phyloP scores from a whole-genome alignment of 2,797 vertebrate genomes.

The Melanotaenia pygmaea region DNA sequence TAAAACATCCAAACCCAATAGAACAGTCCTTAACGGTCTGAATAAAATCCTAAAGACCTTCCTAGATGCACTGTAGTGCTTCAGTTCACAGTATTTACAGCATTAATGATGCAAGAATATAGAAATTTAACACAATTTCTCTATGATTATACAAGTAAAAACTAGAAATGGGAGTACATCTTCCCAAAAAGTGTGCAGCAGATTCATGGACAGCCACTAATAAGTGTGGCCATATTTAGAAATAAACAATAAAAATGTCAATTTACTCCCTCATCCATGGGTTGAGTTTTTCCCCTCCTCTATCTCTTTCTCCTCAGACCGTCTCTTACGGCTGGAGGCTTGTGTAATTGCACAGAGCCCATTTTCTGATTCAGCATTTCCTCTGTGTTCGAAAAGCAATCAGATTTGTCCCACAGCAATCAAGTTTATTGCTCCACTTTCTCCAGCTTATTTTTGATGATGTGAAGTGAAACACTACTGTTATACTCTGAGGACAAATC shows the following conservation, averaged over 20 bases:
- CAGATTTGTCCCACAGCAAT: slow-evolving; percentile 52
- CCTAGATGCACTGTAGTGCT: background rate
- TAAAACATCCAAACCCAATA: slow-evolving; percentile 14
- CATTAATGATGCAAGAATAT: background rate
- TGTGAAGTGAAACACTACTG: slow-evolving; percentile 38
- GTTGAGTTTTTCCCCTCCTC: slow-evolving; percentile 2
- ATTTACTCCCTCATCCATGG: slow-evolving; percentile 34
- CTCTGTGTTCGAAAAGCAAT: slow-evolving; percentile 61
- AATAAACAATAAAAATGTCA: slow-evolving; percentile 37
- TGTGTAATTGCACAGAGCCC: slow-evolving; percentile 41
- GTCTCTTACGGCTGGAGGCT: slow-evolving; percentile 50
- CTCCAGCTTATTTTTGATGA: slow-evolving; percentile 53
- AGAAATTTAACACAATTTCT: background rate
- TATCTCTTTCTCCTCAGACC: slow-evolving; percentile 47
- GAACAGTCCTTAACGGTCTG: background rate
- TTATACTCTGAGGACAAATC: slow-evolving; percentile 43
- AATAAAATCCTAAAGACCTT: slow-evolving; percentile 25
- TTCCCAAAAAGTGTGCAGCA: background rate
- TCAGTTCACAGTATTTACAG: slow-evolving; percentile 5
- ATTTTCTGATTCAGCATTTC: slow-evolving; percentile 68
- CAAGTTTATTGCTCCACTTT: slow-evolving; percentile 52
- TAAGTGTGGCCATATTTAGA: slow-evolving; percentile 12
- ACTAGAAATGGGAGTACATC: background rate
- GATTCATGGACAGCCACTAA: slow-evolving; percentile 18
- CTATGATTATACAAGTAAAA: background rate